These are phyloP conservation scores for Burhinus bistriatus DNA, from an alignment of 2,113 vertebrate species.

Conservation along the genomic window DNA sequence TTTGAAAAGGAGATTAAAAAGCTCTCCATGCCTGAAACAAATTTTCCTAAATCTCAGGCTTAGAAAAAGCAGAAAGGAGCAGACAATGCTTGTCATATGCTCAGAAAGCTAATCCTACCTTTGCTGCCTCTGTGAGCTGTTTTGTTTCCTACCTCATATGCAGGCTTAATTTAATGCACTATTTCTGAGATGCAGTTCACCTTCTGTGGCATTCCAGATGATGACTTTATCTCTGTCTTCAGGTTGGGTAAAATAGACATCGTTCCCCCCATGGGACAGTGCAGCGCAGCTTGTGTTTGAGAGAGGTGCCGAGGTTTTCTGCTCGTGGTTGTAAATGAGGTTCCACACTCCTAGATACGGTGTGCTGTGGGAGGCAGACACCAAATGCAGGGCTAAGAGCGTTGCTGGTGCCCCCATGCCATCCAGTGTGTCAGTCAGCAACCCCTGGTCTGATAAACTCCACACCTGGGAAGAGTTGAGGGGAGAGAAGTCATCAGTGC, in stretches of 20 bases:
- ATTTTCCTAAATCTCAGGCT: not conserved
- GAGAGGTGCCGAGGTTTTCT: constrained; percentile 43
- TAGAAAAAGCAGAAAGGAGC: not conserved
- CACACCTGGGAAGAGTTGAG: constrained; percentile 72
- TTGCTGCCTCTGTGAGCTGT: not conserved
- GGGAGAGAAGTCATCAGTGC: not conserved
- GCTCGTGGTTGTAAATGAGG: constrained; percentile 48
- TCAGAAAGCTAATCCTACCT: not conserved
- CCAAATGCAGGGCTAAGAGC: constrained; percentile 59
- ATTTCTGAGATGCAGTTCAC: constrained; percentile 50
- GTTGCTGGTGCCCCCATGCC: constrained; percentile 69
- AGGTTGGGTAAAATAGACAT: constrained; percentile 71
- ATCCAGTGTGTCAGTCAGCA: constrained; percentile 70
- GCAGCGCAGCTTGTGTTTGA: constrained; percentile 66
- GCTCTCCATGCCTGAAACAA: not conserved
- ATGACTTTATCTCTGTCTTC: constrained; percentile 71
- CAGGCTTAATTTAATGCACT: not conserved
- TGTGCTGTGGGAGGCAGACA: constrained; percentile 71
- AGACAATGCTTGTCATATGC: not conserved
- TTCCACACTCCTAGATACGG: constrained; percentile 74
- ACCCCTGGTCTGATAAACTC: constrained; percentile 76
- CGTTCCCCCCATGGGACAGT: constrained; percentile 64
- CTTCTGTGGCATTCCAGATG: constrained; percentile 77
- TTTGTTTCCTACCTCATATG: not conserved
- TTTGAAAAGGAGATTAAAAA: not conserved